A percentile compares a stretch with the other conserved stretches of the same genome.
Conservation (phyloP, 2,113 vertebrate genomes). For the Pseudorectes ferrugineus region DNA sequence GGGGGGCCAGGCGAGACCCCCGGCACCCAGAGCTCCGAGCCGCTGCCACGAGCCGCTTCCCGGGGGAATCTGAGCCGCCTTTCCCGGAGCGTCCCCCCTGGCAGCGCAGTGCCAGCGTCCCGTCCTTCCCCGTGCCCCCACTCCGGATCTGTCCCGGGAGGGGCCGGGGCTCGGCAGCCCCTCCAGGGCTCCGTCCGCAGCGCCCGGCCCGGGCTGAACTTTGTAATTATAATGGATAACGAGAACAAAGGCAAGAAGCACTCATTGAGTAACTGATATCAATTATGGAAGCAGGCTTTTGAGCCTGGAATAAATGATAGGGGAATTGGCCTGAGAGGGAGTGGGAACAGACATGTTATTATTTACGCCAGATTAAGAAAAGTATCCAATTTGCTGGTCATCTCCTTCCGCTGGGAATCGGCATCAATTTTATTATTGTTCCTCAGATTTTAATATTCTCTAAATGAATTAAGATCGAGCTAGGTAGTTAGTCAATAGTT, state of each 20-base stretch:
- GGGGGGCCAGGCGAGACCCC: not conserved
- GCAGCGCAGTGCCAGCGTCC: not conserved
- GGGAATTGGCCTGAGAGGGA: slow-evolving; percentile 77
- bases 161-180: not conserved
- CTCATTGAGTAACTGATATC: slow-evolving; percentile 79
- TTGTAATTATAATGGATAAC: slow-evolving; percentile 67
- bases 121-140: fast-evolving
- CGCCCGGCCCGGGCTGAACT: slow-evolving; percentile 35
- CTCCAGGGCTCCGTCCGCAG: not conserved
- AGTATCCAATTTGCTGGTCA: slow-evolving; percentile 83
- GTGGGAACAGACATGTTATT: slow-evolving; percentile 79
- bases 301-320: slow-evolving; percentile 82
- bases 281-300: slow-evolving; percentile 77
- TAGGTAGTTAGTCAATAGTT: slow-evolving; percentile 84
- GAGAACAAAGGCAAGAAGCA: slow-evolving; percentile 71
- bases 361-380: slow-evolving; percentile 89
- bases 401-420: slow-evolving; percentile 79
- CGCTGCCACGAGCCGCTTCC: not conserved
- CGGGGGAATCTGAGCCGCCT: not conserved
- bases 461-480: slow-evolving; percentile 81
- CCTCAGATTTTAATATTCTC: slow-evolving; percentile 82
- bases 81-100: not conserved
- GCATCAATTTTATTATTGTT: slow-evolving; percentile 86
- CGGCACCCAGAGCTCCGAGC: not conserved
- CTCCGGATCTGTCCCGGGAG: not conserved